Conservation (phyloP, 2,888 invertebrate genomes). For the Muschampia plurimacula region DNA sequence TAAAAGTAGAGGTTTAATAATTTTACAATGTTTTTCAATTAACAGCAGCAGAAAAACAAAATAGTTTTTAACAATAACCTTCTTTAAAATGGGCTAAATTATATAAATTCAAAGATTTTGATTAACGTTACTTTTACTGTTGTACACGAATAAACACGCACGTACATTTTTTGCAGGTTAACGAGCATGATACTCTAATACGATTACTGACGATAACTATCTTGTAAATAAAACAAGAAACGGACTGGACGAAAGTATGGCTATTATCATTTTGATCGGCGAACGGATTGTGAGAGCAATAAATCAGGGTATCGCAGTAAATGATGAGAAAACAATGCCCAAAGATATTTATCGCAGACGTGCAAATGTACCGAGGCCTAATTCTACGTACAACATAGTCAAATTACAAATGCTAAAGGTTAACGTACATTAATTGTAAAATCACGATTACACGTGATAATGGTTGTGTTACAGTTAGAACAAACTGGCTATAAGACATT, state of each 20-base stretch:
- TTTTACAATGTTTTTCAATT: no score
- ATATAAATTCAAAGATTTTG: constrained; percentile 8
- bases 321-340: constrained; percentile 61
- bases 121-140: constrained; percentile 31
- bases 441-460: not conserved
- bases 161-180: constrained; percentile 44
- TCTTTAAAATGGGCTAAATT: not conserved
- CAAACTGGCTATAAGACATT: not conserved
- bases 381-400: constrained; percentile 38
- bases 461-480: not conserved
- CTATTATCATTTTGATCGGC: constrained; percentile 55
- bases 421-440: not conserved
- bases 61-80: no score
- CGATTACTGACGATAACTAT: constrained; percentile 43
- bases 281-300: constrained; percentile 56
- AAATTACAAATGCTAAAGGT: constrained; percentile 7
- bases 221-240: constrained; percentile 51
- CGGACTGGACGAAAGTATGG: constrained; percentile 59
- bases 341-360: constrained; percentile 59
- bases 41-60: no score
- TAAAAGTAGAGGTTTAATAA: no score
- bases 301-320: constrained; percentile 61
- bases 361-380: constrained; percentile 57
- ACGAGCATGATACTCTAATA: constrained; percentile 42
- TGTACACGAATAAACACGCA: constrained; percentile 35